Percentiles rank a stretch among this genome's conserved stretches.
Conservation (phyloP, 2,113 vertebrate species). For the Pluvianellus socialis region DNA sequence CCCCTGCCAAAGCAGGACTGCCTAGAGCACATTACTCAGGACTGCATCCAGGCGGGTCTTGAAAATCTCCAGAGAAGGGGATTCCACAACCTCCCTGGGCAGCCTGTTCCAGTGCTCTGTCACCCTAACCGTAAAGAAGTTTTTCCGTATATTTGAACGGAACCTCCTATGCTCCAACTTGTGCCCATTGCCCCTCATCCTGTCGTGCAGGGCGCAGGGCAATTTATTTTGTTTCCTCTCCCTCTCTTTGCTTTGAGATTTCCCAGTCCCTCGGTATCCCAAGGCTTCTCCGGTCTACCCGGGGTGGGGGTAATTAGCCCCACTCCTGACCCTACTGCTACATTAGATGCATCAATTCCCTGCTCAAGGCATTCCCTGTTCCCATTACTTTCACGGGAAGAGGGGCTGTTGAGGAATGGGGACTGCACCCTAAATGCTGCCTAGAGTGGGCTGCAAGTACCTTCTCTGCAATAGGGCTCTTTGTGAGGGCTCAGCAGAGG, state of each 20-base stretch:
- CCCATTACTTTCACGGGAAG: fast-evolving
- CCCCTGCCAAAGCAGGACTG: no score
- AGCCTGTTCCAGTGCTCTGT: no score
- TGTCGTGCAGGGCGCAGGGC: fast-evolving
- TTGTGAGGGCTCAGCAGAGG: not conserved
- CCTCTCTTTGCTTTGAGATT: not conserved
- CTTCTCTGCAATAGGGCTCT: not conserved
- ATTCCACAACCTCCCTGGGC: no score
- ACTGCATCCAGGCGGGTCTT: no score
- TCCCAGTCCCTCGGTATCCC: not conserved
- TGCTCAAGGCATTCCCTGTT: not conserved
- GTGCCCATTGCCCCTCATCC: no score
- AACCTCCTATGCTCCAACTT: no score
- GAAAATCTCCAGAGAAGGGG: no score
- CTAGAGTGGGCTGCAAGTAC: not conserved
- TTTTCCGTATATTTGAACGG: no score
- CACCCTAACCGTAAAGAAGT: no score
- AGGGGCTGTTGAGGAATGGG: not conserved
- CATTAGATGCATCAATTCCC: not conserved
- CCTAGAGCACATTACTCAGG: no score
- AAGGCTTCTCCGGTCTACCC: not conserved
- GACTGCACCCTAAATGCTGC: not conserved
- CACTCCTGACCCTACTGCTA: not conserved
- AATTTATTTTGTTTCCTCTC: not conserved
- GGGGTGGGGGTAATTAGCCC: not conserved